These are phyloP conservation scores for Tenrec ecaudatus DNA, from an alignment of 2,113 vertebrate species.

Conservation along the genomic window DNA sequence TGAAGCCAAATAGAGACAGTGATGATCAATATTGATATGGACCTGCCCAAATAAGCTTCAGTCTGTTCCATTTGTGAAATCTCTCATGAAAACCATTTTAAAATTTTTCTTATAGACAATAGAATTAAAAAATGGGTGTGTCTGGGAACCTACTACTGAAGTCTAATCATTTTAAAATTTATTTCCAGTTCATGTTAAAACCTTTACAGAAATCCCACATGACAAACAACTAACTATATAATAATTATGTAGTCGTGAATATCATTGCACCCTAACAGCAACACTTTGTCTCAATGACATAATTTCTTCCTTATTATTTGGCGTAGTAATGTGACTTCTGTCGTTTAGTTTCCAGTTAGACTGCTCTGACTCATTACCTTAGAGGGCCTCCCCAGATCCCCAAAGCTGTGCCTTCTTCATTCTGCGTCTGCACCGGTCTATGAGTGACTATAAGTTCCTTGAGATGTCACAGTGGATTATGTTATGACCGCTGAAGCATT, in stretches of 20 bases:
- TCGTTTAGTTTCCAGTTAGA: not conserved
- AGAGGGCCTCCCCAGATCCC: not conserved
- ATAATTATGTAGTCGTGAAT: not conserved
- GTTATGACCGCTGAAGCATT: not conserved
- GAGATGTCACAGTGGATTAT: not conserved
- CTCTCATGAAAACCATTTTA: slow-evolving; percentile 6
- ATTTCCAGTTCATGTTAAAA: not conserved
- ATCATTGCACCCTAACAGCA: not conserved
- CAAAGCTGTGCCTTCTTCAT: rapidly evolving
- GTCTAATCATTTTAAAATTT: not conserved
- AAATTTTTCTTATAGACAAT: not conserved
- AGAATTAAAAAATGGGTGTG: not conserved
- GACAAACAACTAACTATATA: not conserved
- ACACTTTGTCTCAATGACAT: not conserved
- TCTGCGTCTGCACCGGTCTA: not conserved
- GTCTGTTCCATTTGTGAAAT: not conserved
- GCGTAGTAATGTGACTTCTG: not conserved
- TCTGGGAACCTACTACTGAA: not conserved
- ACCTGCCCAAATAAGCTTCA: not conserved
- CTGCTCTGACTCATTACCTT: not conserved
- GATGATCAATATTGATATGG: not conserved
- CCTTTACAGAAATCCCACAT: not conserved
- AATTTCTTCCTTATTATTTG: not conserved
- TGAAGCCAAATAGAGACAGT: not conserved
- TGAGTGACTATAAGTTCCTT: not conserved